Percentiles rank a stretch among this genome's conserved stretches.
Conservation (phyloP, 53 echinoderm and acorn worm genomes). For the Hippasteria phrygiana region DNA sequence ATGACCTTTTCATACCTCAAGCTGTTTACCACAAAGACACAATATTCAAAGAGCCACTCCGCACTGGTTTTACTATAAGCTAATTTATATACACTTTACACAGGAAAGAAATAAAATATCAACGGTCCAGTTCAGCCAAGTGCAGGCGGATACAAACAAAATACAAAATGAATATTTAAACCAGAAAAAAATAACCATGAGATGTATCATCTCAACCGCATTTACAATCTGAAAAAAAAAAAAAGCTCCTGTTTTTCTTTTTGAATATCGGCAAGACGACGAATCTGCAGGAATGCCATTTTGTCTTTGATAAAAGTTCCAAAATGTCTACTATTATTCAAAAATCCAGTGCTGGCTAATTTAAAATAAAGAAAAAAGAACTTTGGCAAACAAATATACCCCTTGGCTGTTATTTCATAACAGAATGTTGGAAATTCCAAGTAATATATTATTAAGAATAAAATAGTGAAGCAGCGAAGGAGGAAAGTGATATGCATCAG, state of each 20-base stretch:
- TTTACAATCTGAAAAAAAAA: constrained; percentile 11
- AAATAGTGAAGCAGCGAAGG: no score
- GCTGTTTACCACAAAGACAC: constrained; percentile 53
- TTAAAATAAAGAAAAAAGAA: neutral
- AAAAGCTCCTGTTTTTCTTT: neutral
- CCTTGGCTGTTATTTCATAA: no score
- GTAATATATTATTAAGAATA: no score
- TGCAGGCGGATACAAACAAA: constrained; percentile 16
- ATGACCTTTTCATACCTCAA: neutral
- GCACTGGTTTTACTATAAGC: constrained; percentile 53
- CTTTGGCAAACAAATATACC: neutral
- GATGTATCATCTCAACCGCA: neutral
- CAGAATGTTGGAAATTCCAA: no score
- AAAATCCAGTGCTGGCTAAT: neutral
- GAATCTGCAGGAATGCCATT: neutral
- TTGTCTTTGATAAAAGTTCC: neutral
- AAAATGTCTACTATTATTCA: neutral
- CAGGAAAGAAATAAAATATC: constrained; percentile 16
- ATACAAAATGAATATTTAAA: constrained; percentile 23
- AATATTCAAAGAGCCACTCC: constrained; percentile 35
- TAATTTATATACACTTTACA: constrained; percentile 65
- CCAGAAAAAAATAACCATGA: neutral
- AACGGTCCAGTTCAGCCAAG: constrained; percentile 34
- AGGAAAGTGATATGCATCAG: neutral
- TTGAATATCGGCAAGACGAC: constrained; percentile 20